phyloP scores from a whole-genome alignment of 2,113 vertebrate genomes.

The Shinisaurus crocodilurus region DNA sequence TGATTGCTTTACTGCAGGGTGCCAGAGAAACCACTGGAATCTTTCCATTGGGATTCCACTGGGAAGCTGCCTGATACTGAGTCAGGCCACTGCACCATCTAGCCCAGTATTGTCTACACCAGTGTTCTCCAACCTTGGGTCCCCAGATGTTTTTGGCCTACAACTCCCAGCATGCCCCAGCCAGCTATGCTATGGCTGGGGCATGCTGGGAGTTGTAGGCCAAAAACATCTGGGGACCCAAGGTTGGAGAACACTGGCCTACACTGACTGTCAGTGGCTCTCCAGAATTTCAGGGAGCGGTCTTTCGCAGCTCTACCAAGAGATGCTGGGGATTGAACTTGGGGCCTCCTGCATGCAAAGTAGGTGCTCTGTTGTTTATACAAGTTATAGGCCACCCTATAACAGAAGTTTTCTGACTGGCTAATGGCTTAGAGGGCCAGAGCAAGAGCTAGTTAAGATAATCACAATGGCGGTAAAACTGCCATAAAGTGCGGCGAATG shows the following conservation, averaged over 20 bases:
- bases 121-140: too few species aligned
- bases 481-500: too few species aligned
- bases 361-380: not conserved
- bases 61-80: not conserved
- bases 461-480: not conserved
- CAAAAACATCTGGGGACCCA: too few species aligned
- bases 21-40: not conserved
- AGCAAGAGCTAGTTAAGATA: not conserved
- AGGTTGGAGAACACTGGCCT: too few species aligned
- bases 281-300: not conserved
- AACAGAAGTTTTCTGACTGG: not conserved
- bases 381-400: not conserved
- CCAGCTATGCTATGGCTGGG: too few species aligned
- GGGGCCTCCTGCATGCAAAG: not conserved
- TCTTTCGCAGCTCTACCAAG: not conserved
- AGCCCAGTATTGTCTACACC: not conserved
- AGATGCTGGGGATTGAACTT: not conserved
- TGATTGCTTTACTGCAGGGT: not conserved
- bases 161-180: too few species aligned
- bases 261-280: not conserved
- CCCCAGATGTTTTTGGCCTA: too few species aligned
- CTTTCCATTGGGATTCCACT: not conserved
- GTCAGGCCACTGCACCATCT: not conserved
- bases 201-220: too few species aligned
- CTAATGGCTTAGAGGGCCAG: not conserved